A percentile compares a stretch with the other conserved stretches of the same genome.
These are phyloP conservation scores for Nymphicus hollandicus DNA, from an alignment of 2,113 vertebrate genomes.

Conservation along the genomic window DNA sequence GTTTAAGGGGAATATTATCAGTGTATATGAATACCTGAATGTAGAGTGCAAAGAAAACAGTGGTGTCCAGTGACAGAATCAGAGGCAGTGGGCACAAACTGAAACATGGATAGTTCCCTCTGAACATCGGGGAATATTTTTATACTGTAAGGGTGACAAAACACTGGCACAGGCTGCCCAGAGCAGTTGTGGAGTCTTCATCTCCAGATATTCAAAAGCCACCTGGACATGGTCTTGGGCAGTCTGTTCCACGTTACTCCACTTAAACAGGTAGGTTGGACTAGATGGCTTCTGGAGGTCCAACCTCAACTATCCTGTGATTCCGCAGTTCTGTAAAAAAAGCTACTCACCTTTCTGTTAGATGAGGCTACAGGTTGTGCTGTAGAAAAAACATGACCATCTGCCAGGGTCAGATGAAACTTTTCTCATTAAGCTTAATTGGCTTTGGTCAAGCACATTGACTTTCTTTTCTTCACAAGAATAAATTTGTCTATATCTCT, in stretches of 20 bases:
- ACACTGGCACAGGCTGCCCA: not conserved
- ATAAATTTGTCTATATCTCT: not conserved
- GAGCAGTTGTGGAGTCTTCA: too few relatives aligned
- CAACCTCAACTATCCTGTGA: not conserved
- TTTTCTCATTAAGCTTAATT: not conserved
- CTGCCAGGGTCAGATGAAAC: not conserved
- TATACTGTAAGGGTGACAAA: not conserved
- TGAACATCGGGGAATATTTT: not conserved
- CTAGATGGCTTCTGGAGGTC: not conserved
- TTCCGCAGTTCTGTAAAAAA: not conserved
- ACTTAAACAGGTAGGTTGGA: accelerated
- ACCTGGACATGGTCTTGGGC: accelerated
- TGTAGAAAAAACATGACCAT: not conserved
- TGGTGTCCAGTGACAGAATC: not conserved
- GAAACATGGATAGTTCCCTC: not conserved
- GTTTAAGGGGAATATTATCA: not conserved
- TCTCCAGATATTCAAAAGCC: not conserved
- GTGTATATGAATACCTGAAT: not conserved
- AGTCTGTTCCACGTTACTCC: accelerated
- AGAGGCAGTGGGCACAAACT: not conserved
- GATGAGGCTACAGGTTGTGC: not conserved
- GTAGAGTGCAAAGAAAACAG: not conserved
- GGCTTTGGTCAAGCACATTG: not conserved
- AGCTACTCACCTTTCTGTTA: not conserved
- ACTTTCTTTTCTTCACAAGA: not conserved